Evolutionary conservation across 1,140 invertebrate genomes (phyloP), one percentile per base, ranked within the genome.

Genomic region (Danaus plexippus): DNA sequence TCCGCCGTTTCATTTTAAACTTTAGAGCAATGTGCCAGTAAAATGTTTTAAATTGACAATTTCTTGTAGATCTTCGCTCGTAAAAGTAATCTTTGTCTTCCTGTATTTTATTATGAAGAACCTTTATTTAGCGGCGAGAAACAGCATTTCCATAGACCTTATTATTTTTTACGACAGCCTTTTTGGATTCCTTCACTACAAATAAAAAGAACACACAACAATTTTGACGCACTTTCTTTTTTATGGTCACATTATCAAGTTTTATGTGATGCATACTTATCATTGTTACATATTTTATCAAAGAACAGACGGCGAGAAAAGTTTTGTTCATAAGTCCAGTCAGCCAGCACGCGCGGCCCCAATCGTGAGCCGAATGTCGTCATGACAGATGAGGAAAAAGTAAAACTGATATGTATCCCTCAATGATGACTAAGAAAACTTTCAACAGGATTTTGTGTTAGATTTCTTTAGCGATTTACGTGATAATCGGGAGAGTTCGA

Each of bases 401-500:
- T 83, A 81, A 86, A 86, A 86, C 77, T 83, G 77, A 83, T 83
- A 79, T 74, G 72, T 74, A 64, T 67, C 75, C 66, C 64, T 62
- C 66, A 56, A 59, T 60, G 67, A 65, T 71, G 73, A 80, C 70
- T 71, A 69, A 75, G 67, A 52, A 70, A 65, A 86, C 83, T 86
- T 86, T 86, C 82, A 77, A 82, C 80, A 84, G 79, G 82, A 86
- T 78, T 77, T 71, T 56, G 63, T 70, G 62, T 67, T 61, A 76
- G 58, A 61, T 71, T 73, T 71, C 67, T 67, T 67, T 67, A 61
- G 60, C 15, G 65, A 64, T 66, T 63, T 58, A 66, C 43, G 43
- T 59, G 59, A 48, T 56, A 55, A 58, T 43, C 46, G 18, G 46
- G 45, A 57, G 22, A 32, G 22, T 32, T 32, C 22, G 22, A 32